Base-by-base conservation (phyloP, 2,888 invertebrate genomes). In the Cephalotes varians region DNA sequence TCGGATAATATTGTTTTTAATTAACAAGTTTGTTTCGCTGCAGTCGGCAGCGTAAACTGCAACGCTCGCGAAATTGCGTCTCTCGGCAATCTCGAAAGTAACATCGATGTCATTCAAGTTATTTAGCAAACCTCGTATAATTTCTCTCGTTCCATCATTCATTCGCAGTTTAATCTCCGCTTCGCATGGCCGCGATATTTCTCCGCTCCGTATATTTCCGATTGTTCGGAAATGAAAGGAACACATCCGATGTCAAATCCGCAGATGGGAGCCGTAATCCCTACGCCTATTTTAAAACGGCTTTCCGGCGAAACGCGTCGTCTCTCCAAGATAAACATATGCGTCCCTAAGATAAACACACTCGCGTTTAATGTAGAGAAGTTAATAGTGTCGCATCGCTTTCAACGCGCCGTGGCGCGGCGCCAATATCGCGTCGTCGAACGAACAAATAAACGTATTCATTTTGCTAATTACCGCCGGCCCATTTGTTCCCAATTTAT, bases 381-480 rank as follows among this genome's bases (percentile, higher is more conserved):
- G 44, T 44, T 56, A 79, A 58, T 28, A 47, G 18, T 21, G 54
- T 1, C 69, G 56, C 54, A 31, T 77, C 21, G 28, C 76, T 34
- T 28, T 67, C 31, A 54, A n/a, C 77, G 12, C 18, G 40, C 15
- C 40, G 12, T n/a, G n/a, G n/a, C n/a, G n/a, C n/a, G n/a, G 12
- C 18, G 40, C 15, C 40, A 9, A 69, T 34, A n/a, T 54, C 40
- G 54, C 21, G 28, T 4, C 12, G 44, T 6, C 9, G 71, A 9
- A 5, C 44, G 56, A 77, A 10, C 56, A 79, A 54, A 77, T 54
- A 40, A 15, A 44, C 21, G 15, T 31, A 56, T 71, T 54, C 15
- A 69, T 69, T 69, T 71, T 12, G 44, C 71, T 69, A 79, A 79
- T 79, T 69, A 69, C 25, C 18, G 21, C 9, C 25, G 44, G 44